These are phyloP conservation scores for Cotesia congregata DNA, from an alignment of 2,888 invertebrate species.

Conservation along the genomic window DNA sequence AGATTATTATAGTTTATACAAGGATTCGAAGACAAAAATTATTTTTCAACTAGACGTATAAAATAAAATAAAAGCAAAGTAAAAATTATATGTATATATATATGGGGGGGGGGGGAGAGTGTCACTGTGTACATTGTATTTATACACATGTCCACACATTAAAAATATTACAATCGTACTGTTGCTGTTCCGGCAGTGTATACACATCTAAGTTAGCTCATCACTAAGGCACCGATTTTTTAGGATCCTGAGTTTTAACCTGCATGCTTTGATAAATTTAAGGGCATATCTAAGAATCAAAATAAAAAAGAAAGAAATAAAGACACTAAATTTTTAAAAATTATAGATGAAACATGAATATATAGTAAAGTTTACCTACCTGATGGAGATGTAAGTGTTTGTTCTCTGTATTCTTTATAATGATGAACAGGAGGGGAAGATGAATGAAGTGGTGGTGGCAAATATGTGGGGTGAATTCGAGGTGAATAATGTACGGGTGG, in stretches of 20 bases:
- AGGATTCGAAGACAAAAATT: background rate
- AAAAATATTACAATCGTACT: slow-evolving; percentile 69
- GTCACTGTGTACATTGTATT: too few species aligned
- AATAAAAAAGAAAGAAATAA: slow-evolving; percentile 40
- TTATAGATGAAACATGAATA: slow-evolving; percentile 5
- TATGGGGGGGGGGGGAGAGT: slow-evolving; percentile 50
- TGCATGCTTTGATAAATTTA: slow-evolving; percentile 90
- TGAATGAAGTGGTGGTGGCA: slow-evolving; percentile 67
- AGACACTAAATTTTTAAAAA: slow-evolving; percentile 23
- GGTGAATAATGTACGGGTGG: slow-evolving; percentile 71
- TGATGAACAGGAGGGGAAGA: slow-evolving; percentile 66
- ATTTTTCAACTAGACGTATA: background rate
- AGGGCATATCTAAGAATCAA: slow-evolving; percentile 84
- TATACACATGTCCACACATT: slow-evolving; percentile 64
- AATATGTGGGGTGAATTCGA: slow-evolving; percentile 64
- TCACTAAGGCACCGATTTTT: slow-evolving; percentile 56
- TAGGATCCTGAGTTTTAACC: slow-evolving; percentile 72
- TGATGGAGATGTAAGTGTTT: slow-evolving; percentile 68
- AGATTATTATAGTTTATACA: background rate
- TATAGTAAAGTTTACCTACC: slow-evolving; percentile 54
- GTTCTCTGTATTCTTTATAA: slow-evolving; percentile 69
- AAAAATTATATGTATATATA: slow-evolving; percentile 47
- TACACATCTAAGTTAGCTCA: slow-evolving; percentile 57
- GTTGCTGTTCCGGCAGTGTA: slow-evolving; percentile 70
- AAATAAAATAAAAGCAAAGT: background rate